Percentiles rank a stretch among this genome's conserved stretches.
phyloP scores from a whole-genome alignment of 2,113 vertebrate species.

The Centropristis striata region DNA sequence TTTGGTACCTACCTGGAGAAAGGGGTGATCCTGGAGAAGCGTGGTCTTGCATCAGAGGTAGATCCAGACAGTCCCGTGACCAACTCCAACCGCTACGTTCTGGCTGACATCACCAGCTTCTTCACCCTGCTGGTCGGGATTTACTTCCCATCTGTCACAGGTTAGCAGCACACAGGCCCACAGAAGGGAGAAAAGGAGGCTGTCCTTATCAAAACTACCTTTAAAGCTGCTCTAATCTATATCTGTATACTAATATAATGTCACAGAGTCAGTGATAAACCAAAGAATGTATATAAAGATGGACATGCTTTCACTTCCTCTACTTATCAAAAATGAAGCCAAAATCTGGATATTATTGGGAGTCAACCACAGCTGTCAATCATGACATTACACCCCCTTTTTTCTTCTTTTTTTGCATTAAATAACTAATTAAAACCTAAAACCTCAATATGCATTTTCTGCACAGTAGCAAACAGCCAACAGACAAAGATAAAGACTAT shows the following conservation, averaged over 20 bases:
- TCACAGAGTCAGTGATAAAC: background rate
- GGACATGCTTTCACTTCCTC: background rate
- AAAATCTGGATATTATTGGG: too few species aligned
- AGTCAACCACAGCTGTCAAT: too few species aligned
- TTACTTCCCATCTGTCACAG: slow-evolving; percentile 99
- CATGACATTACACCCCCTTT: too few species aligned
- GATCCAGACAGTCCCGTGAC: slow-evolving; percentile 78
- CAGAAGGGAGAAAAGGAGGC: background rate
- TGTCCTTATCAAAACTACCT: background rate
- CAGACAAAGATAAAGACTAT: background rate
- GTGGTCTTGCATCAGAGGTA: slow-evolving; percentile 81
- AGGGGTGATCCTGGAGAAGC: slow-evolving; percentile 90
- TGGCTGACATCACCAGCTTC: slow-evolving; percentile 97
- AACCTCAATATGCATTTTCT: too few species aligned
- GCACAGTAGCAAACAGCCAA: too few species aligned
- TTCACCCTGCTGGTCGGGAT: slow-evolving; percentile 98
- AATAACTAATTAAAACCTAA: too few species aligned
- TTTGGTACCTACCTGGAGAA: slow-evolving; percentile 94
- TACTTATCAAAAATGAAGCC: too few species aligned
- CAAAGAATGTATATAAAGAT: too few species aligned
- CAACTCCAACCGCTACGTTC: slow-evolving; percentile 91
- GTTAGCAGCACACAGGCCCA: slow-evolving; percentile 79
- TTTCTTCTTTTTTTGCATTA: too few species aligned
- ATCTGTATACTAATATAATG: background rate
- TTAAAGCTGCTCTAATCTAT: background rate